Conservation (phyloP, 2,888 invertebrate genomes). For the Xanthia icteritia region DNA sequence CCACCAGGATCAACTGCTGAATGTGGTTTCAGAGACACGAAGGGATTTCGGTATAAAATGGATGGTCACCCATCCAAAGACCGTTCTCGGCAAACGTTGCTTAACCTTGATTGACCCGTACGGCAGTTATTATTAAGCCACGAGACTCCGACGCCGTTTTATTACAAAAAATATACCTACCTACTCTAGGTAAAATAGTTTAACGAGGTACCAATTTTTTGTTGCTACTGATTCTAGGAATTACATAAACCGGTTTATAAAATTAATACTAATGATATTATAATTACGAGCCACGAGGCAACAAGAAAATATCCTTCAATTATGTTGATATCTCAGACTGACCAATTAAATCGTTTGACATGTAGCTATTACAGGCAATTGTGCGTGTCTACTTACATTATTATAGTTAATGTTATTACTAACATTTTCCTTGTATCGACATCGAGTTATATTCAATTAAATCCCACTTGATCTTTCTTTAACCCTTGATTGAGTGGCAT, state of each 20-base stretch:
- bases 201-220: background rate
- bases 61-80: background rate
- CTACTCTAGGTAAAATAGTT: background rate
- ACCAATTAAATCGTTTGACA: conserved; percentile 45
- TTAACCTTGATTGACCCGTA: background rate
- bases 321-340: conserved; percentile 22
- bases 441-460: conserved; percentile 21
- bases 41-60: too few relatives aligned
- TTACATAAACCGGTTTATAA: conserved; percentile 20
- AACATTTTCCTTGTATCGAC: conserved; percentile 44
- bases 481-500: background rate
- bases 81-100: background rate
- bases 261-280: conserved; percentile 20
- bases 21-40: background rate
- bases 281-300: conserved; percentile 10
- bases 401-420: conserved; percentile 11
- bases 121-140: background rate
- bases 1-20: background rate
- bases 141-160: too few relatives aligned
- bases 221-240: background rate
- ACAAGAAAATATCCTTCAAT: conserved; percentile 27
- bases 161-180: background rate
- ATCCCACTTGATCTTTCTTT: conserved; percentile 22
- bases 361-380: conserved; percentile 23
- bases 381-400: conserved; percentile 14